phyloP scores from a whole-genome alignment of 2,888 invertebrate genomes.

The Dione juno region DNA sequence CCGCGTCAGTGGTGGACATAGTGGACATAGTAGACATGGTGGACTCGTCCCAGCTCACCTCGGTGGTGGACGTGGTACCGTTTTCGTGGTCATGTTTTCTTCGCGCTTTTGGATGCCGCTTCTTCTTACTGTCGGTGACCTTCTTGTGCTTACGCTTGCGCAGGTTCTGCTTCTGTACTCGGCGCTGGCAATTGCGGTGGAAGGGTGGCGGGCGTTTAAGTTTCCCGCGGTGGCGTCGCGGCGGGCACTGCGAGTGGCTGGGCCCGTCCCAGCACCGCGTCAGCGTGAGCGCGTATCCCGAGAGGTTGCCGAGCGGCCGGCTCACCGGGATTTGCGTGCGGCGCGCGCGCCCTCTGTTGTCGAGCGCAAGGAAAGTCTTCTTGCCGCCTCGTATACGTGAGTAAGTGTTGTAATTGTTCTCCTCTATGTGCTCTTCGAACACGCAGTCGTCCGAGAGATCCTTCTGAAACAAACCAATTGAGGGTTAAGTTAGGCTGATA shows the following conservation, averaged over 20 bases:
- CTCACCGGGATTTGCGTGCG: slow-evolving; percentile 88
- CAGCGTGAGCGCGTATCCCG: slow-evolving; percentile 88
- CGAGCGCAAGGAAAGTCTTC: slow-evolving; percentile 90
- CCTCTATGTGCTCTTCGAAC: slow-evolving; percentile 93
- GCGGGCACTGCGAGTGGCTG: slow-evolving; percentile 67
- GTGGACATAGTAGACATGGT: slow-evolving; percentile 76
- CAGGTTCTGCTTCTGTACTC: slow-evolving; percentile 75
- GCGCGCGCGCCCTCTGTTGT: slow-evolving; percentile 88
- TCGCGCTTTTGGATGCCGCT: slow-evolving; percentile 82
- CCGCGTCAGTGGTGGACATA: slow-evolving; percentile 72
- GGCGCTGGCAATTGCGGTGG: slow-evolving; percentile 76
- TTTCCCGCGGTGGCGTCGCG: slow-evolving; percentile 73
- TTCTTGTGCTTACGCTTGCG: slow-evolving; percentile 80
- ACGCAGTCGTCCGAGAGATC: slow-evolving; percentile 93
- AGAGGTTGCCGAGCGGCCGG: slow-evolving; percentile 88
- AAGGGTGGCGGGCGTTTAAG: slow-evolving; percentile 73
- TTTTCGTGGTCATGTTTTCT: slow-evolving; percentile 77
- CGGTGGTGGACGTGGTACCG: slow-evolving; percentile 77
- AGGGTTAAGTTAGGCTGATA: slow-evolving; percentile 14
- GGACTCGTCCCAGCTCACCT: slow-evolving; percentile 78
- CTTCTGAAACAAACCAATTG: slow-evolving; percentile 87
- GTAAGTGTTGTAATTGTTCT: slow-evolving; percentile 93
- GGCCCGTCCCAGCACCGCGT: slow-evolving; percentile 70
- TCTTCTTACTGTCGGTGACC: slow-evolving; percentile 77
- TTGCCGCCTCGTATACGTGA: slow-evolving; percentile 86